Base-by-base conservation (phyloP, 1,140 invertebrate species). In the Manduca sexta region DNA sequence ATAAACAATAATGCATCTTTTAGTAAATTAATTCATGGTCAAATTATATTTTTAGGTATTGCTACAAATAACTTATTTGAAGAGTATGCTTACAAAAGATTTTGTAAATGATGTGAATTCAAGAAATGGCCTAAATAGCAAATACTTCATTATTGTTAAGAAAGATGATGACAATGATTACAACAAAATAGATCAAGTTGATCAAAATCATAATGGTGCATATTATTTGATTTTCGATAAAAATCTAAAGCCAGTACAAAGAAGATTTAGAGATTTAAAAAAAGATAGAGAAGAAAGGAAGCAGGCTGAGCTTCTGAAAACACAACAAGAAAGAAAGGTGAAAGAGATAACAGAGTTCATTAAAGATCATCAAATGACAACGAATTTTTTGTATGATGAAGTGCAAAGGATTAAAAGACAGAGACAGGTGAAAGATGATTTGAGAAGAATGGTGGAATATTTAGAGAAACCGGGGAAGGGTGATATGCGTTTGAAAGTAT, bases 371-470 rank as follows among this genome's bases (percentile, higher is more conserved):
- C 45, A 54, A 21, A 26, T 54, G 15, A 56, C 55, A 2, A 64
- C 64, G 0, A 45, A 51, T 15, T 74, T 69, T 52, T 59, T 74
- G 11, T 57, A 63, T 15, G 29, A 56, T 2, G 70, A 68, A 60
- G 56, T 74, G 34, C 12, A 49, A 30, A 56, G 60, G 30, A 69
- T 74, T 16, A 34, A 42, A 43, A 45, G 10, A 0, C 45, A 43
- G 5, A 39, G 48, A 3, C 11, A 38, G 4, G 48, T 69, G 0
- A 58, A 56, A 33, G 65, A 71, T 38, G 30, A 52, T 26, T 21
- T 74, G 10, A 63, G 63, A 45, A 34, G 60, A 42, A 66, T 74
- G 53, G 50, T 74, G 0, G 17, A 53, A 3, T 63, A 40, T 43
- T 31, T 69, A n/a, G 68, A 74, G 39, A 26, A 33, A 10, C 47